phyloP scores from a whole-genome alignment of 1,140 invertebrate genomes.

The Papilio polyxenes region DNA sequence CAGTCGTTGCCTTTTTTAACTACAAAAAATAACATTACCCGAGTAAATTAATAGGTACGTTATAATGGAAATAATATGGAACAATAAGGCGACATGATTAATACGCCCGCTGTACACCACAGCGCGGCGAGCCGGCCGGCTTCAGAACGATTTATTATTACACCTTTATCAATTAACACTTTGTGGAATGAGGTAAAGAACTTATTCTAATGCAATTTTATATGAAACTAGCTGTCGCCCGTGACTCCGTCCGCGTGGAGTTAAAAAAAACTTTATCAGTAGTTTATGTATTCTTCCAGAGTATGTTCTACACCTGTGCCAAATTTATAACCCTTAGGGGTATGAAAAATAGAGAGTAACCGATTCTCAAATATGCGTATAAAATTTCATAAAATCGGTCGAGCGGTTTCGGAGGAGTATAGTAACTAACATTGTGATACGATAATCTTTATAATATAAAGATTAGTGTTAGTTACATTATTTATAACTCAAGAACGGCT shows the following conservation, averaged over 20 bases:
- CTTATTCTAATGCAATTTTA: background rate
- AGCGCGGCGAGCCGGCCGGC: background rate
- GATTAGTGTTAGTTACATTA: too few species aligned
- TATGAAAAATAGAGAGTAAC: too few species aligned
- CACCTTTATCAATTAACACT: conserved; percentile 27
- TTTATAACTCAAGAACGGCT: too few species aligned
- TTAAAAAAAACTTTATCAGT: too few species aligned
- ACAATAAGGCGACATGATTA: conserved; percentile 9
- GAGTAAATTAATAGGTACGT: background rate
- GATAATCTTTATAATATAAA: too few species aligned
- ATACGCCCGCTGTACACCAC: background rate
- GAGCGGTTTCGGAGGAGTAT: too few species aligned
- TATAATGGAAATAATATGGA: background rate
- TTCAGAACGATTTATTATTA: conserved; percentile 21
- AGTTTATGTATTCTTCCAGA: too few species aligned
- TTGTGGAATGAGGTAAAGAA: conserved; percentile 1
- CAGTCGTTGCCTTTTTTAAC: background rate
- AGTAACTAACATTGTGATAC: too few species aligned
- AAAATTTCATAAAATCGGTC: too few species aligned
- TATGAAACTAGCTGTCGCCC: background rate
- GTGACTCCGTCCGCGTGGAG: background rate
- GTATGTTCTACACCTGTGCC: too few species aligned
- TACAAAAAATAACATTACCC: background rate
- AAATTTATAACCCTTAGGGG: too few species aligned
- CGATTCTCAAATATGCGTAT: too few species aligned